Base-by-base conservation (phyloP, 2,797 vertebrate genomes). In the Leptoclinus maculatus region DNA sequence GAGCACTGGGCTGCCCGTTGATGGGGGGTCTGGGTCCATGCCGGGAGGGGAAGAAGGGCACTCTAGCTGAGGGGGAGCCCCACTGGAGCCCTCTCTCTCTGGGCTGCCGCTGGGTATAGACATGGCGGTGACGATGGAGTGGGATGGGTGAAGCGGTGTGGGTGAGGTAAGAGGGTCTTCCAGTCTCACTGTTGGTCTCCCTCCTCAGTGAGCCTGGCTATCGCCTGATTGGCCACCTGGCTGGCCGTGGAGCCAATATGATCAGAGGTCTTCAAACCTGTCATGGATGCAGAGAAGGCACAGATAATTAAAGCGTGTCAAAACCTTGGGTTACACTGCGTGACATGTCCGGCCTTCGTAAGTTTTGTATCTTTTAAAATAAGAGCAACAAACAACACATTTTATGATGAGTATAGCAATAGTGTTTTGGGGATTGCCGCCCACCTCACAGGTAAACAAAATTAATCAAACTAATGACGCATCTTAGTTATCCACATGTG, bases 1-100 rank as follows among this genome's bases (percentile, higher is more conserved):
- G 88, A 97, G 92, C 54, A 97, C 92, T 2, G 97, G 97, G 86
- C 97, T 98, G 7, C 97, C 96, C 64, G 95, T 96, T 39, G 95
- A 92, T 2, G 83, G 80, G 13, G 94, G 96, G 82, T 94, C 95
- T 5, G 80, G 80, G 41, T 96, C 95, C 80, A 93, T 84, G 59
- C 91, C 93, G 0, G 90, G 17, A 23, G 94, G 88, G 29, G 96
- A 93, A 17, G 88, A 76, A 25, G 93, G 92, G 43, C 87, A 93
- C 68, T 94, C 91, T n/a, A 94, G 85, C 80, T 88, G 93, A 80
- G 91, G 72, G 66, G 88, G 89, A 39, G 76, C 69, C 56, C 86
- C 87, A 29, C 74, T 53, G 7, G 88, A 90, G 66, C 83, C 81
- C 76, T 95, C 94, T 85, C 91, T 92, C 60, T 96, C 95, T n/a